Conservation (phyloP, 1,140 invertebrate species). For the Calephelis nemesis region DNA sequence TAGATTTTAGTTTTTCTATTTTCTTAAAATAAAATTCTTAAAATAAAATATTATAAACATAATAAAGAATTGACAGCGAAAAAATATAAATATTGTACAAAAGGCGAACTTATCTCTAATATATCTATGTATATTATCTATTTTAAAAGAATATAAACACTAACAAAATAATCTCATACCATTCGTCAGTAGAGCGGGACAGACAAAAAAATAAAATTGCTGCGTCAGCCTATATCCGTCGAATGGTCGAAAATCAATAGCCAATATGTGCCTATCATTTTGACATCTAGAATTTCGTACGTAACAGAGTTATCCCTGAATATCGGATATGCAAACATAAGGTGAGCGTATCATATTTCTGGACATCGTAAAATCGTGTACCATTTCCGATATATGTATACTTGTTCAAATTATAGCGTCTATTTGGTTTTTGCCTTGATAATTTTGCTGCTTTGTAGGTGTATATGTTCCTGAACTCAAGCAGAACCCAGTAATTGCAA, state of each 20-base stretch:
- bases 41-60: no score
- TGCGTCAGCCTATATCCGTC: conserved; percentile 48
- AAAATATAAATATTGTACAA: no score
- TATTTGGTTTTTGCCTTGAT: no score
- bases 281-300: conserved; percentile 66
- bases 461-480: no score
- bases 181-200: conserved; percentile 32
- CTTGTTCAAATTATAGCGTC: neutral
- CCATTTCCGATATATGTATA: neutral
- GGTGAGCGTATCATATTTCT: conserved; percentile 6
- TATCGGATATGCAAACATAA: conserved; percentile 12
- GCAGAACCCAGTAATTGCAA: no score
- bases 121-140: no score
- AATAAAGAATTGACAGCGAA: no score
- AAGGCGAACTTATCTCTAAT: no score
- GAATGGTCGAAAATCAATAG: conserved; percentile 66
- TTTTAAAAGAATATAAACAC: conserved; percentile 3
- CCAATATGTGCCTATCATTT: conserved; percentile 71
- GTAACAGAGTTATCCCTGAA: conserved; percentile 15
- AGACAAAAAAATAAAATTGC: conserved; percentile 51
- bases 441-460: no score
- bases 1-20: neutral
- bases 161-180: conserved; percentile 17
- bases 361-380: neutral
- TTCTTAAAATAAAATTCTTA: conserved; percentile 8